Conservation (phyloP, 2,797 vertebrate genomes). For the Pitangus sulphuratus region DNA sequence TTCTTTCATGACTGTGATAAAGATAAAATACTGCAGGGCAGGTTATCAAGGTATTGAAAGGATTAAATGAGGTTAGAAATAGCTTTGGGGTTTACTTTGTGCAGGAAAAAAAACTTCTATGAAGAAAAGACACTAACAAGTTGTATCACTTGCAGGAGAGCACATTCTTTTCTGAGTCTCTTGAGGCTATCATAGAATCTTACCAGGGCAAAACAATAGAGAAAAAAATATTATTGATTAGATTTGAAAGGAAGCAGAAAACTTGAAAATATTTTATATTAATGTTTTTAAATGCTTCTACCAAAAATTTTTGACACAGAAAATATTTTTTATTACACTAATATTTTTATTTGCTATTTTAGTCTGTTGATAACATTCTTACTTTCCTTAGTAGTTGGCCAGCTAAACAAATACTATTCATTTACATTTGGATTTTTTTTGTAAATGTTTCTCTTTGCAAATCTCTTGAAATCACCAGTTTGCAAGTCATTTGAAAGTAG, state of each 20-base stretch:
- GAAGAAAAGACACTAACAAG: neutral
- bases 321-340: neutral
- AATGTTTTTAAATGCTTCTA: neutral
- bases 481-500: no score
- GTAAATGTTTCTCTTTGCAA: neutral
- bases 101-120: neutral
- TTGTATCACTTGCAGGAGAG: neutral
- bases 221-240: neutral
- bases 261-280: neutral
- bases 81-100: slow-evolving; percentile 22
- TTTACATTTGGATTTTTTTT: neutral
- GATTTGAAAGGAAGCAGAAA: neutral
- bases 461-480: no score
- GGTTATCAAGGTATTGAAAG: slow-evolving; percentile 43
- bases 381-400: neutral
- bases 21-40: slow-evolving; percentile 50
- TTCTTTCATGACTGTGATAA: slow-evolving; percentile 42
- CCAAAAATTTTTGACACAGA: neutral
- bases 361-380: neutral
- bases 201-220: neutral
- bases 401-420: neutral
- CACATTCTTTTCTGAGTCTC: neutral
- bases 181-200: neutral
- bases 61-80: slow-evolving; percentile 52
- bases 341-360: neutral